Percentiles rank a stretch among this genome's conserved stretches.
phyloP scores from a whole-genome alignment of 2,113 vertebrate species.

The Lepisosteus oculatus region DNA sequence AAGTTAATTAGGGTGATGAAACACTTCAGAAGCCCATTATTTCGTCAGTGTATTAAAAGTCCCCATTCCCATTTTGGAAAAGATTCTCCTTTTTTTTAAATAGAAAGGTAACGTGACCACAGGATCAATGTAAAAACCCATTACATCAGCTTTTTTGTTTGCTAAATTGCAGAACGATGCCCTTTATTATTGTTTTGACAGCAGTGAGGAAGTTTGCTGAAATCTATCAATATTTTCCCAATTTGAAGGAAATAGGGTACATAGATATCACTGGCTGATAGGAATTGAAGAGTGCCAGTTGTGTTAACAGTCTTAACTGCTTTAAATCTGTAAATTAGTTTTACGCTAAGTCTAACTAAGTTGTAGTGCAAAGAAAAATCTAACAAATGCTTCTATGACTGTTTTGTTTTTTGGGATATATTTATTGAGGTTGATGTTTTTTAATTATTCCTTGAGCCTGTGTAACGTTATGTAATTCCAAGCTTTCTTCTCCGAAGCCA shows the following conservation, averaged over 20 bases:
- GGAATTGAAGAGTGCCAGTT: too few species aligned
- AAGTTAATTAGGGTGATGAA: slow-evolving; percentile 64
- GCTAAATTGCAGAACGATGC: slow-evolving; percentile 16
- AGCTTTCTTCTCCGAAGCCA: too few species aligned
- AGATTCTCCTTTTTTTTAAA: slow-evolving; percentile 40
- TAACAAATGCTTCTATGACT: too few species aligned
- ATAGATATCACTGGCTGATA: too few species aligned
- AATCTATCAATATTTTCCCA: background rate
- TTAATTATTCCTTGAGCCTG: too few species aligned
- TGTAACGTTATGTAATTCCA: too few species aligned
- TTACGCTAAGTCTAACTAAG: too few species aligned
- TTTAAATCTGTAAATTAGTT: too few species aligned
- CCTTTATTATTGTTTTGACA: slow-evolving; percentile 24
- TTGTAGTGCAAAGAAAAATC: too few species aligned
- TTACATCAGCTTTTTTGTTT: slow-evolving; percentile 45
- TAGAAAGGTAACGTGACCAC: slow-evolving; percentile 41
- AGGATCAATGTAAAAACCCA: slow-evolving; percentile 34
- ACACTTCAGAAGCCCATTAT: slow-evolving; percentile 67
- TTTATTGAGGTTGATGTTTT: too few species aligned
- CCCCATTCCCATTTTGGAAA: slow-evolving; percentile 45
- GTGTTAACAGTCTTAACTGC: too few species aligned
- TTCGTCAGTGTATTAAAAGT: slow-evolving; percentile 61
- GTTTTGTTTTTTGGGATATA: too few species aligned
- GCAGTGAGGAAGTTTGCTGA: slow-evolving; percentile 4
- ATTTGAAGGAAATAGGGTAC: slow-evolving; percentile 17